These are phyloP conservation scores for Papilio machaon DNA, from an alignment of 1,140 invertebrate genomes.

Conservation along the genomic window DNA sequence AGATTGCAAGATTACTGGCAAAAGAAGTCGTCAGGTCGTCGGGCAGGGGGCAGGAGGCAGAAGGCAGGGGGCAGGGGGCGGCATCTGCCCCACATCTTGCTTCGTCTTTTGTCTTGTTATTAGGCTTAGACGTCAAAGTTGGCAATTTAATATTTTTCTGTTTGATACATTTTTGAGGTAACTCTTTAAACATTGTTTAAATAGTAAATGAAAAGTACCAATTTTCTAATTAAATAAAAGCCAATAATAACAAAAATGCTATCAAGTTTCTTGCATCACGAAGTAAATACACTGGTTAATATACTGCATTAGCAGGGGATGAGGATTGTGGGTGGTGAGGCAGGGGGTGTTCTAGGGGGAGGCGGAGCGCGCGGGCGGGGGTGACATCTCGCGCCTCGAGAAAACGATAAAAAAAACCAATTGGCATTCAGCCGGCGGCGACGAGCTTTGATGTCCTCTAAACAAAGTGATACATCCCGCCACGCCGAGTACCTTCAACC, in stretches of 20 bases:
- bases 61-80: not conserved
- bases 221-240: not conserved
- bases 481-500: slow-evolving; percentile 37
- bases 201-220: no score
- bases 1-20: slow-evolving; percentile 3
- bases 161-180: no score
- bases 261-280: not conserved
- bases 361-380: not conserved
- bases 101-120: not conserved
- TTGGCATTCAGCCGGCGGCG: slow-evolving; percentile 46
- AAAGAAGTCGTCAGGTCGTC: not conserved
- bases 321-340: not conserved
- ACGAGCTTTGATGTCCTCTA: slow-evolving; percentile 50
- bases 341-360: not conserved
- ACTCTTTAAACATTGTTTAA: no score
- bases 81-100: slow-evolving; percentile 1
- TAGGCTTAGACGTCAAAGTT: not conserved
- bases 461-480: slow-evolving; percentile 44
- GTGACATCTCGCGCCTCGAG: slow-evolving; percentile 37
- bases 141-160: no score
- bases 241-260: slow-evolving; percentile 2
- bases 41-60: not conserved
- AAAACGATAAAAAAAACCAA: slow-evolving; percentile 48
- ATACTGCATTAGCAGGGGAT: not conserved
- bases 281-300: slow-evolving; percentile 12